phyloP scores from a whole-genome alignment of 1,140 invertebrate species.

The Drosophila fuyamai region DNA sequence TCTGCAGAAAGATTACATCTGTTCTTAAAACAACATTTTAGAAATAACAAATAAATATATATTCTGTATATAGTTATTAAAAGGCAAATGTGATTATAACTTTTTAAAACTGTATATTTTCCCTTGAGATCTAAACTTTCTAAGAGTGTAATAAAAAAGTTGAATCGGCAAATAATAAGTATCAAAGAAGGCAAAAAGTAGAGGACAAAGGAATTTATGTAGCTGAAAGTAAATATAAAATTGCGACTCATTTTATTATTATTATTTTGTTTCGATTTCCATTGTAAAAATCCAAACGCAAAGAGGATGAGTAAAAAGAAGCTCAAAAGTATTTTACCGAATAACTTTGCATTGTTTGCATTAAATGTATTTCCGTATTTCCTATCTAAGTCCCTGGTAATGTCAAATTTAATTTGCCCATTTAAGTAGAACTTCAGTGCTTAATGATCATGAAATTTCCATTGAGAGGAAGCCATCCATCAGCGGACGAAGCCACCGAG shows the following conservation, averaged over 20 bases:
- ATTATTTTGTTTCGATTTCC: constrained; percentile 1
- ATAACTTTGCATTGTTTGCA: neutral
- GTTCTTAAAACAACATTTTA: no score
- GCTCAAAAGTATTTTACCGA: neutral
- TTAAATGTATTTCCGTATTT: constrained; percentile 18
- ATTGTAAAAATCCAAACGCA: neutral
- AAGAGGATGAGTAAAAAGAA: neutral
- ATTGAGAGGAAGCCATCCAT: constrained; percentile 38
- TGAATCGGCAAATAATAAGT: constrained; percentile 19
- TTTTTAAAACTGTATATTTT: no score
- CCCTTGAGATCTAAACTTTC: neutral
- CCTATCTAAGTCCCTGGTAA: neutral
- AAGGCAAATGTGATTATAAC: no score
- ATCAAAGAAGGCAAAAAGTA: neutral
- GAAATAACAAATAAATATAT: no score
- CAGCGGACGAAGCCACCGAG: constrained; percentile 15
- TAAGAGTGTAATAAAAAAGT: constrained; percentile 29
- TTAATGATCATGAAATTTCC: constrained; percentile 46
- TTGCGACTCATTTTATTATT: constrained; percentile 1
- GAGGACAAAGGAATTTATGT: constrained; percentile 6
- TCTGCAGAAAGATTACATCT: no score
- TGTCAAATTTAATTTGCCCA: constrained; percentile 39
- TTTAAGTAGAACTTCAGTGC: constrained; percentile 20
- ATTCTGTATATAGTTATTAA: no score
- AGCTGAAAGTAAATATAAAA: constrained; percentile 4